Percentiles rank a stretch among this genome's conserved stretches.
Evolutionary conservation across 2,113 vertebrate genomes (phyloP).

Genomic region (Ptychochromis oligacanthus): DNA sequence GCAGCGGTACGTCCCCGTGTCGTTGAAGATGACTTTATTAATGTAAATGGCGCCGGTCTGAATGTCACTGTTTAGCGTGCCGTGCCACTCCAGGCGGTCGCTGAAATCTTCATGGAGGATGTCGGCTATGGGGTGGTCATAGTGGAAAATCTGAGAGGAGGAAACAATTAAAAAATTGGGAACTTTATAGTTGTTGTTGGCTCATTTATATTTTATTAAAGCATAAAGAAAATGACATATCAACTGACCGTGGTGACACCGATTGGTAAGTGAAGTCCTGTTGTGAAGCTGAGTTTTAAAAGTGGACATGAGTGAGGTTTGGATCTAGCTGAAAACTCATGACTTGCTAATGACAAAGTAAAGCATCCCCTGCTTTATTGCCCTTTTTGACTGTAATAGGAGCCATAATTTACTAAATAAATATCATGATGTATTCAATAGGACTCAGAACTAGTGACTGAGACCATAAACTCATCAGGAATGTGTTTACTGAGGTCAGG

Average conservation of each 20-base stretch:
- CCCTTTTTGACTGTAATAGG: not conserved
- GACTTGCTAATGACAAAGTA: fast-evolving
- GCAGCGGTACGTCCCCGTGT: constrained; percentile 86
- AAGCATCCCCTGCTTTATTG: not conserved
- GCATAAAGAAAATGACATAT: fast-evolving
- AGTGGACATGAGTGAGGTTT: too few species aligned
- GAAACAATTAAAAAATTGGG: not conserved
- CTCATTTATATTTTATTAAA: too few species aligned
- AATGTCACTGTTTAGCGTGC: constrained; percentile 81
- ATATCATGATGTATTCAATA: not conserved
- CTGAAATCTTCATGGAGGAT: constrained; percentile 78
- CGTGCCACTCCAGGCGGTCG: constrained; percentile 82
- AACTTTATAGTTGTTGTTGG: not conserved
- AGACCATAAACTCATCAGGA: not conserved
- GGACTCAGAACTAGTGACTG: not conserved
- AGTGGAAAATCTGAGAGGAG: constrained; percentile 83
- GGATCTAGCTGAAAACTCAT: too few species aligned
- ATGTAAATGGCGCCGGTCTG: constrained; percentile 84
- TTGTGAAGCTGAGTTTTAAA: too few species aligned
- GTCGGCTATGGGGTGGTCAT: constrained; percentile 71
- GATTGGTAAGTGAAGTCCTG: too few species aligned
- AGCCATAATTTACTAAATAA: not conserved
- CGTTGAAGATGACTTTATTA: constrained; percentile 83
- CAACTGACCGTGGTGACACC: fast-evolving
- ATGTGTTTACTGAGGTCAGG: not conserved